Base-by-base conservation (phyloP, 1,140 invertebrate genomes). In the Drosophila bocqueti region DNA sequence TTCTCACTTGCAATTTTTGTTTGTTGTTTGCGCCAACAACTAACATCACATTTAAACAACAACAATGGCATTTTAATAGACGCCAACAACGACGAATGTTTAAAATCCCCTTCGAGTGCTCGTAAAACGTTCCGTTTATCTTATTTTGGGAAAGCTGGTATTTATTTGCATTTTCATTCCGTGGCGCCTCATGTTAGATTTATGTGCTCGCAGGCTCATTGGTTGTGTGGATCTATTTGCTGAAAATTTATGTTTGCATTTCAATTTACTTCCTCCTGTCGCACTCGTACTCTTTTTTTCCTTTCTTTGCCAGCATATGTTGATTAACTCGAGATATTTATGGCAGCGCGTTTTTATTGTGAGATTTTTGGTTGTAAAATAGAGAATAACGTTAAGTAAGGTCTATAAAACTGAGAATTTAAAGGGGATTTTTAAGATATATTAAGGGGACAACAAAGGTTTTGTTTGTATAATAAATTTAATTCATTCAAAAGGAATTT, bases 91-190 rank as follows among this genome's bases (percentile, higher is more conserved):
- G 43, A 66, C 45, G 65, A 60, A 45, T 74, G 81, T 83, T 74
- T 80, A 81, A 89, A 89, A 74, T 76, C 83, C 77, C 62, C 71
- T 80, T 74, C 64, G 80, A 87, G 72, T 80, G 83, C 71, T 77
- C 81, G 63, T 89, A 87, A 87, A 89, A 72, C 83, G 82, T 77
- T 79, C 74, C 64, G 71, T 65, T 83, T 83, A 84, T 84, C 82
- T 72, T 40, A 49, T 77, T 68, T 26, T 55, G n/a, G 42, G 42
- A 18, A 42, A 29, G 36, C 49, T 61, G 18, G 68, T 59, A 45
- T 80, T 83, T 80, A 47, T 71, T 67, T 68, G 38, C 68, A 45
- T 49, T 76, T 54, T 54, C 60, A 59, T 75, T 78, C 58, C 42
- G 49, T 65, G 79, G 57, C 58, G 73, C 45, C 63, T 58, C 59